Conservation (phyloP, 2,888 invertebrate genomes). For the Drosophila lacicola region DNA sequence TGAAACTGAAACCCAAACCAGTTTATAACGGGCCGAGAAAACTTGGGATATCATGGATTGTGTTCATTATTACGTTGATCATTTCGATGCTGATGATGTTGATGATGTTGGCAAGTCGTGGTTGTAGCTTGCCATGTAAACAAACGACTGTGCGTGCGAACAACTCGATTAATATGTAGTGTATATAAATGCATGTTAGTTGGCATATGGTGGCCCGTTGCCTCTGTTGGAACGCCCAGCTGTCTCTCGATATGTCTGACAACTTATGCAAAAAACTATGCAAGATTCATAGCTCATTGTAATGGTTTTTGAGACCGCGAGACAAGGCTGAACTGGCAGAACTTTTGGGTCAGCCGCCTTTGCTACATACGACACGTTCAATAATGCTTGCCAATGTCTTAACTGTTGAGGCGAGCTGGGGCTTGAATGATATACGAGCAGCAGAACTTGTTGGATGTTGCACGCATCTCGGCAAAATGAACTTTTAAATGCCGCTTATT, state of each 20-base stretch:
- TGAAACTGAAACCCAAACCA: slow-evolving; percentile 49
- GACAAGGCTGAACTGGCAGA: slow-evolving; percentile 53
- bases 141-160: slow-evolving; percentile 67
- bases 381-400: slow-evolving; percentile 13
- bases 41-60: slow-evolving; percentile 20
- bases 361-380: slow-evolving; percentile 6
- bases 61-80: slow-evolving; percentile 14
- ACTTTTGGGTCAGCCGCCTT: slow-evolving; percentile 54
- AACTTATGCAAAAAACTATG: slow-evolving; percentile 70
- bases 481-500: slow-evolving; percentile 46
- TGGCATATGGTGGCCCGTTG: slow-evolving; percentile 5
- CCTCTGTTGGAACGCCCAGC: slow-evolving; percentile 51
- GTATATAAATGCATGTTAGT: slow-evolving; percentile 4
- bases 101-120: slow-evolving; percentile 24
- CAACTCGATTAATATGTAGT: slow-evolving; percentile 67
- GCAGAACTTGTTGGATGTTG: slow-evolving; percentile 36
- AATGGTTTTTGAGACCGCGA: slow-evolving; percentile 15
- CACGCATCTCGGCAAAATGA: slow-evolving; percentile 39
- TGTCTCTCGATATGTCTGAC: slow-evolving; percentile 44
- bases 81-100: slow-evolving; percentile 10
- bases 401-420: slow-evolving; percentile 10
- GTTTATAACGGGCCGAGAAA: slow-evolving; percentile 58
- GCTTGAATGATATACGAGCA: slow-evolving; percentile 53
- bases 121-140: slow-evolving; percentile 64
- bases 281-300: slow-evolving; percentile 65